phyloP scores from a whole-genome alignment of 2,113 vertebrate genomes.

The Salvelinus alpinus region DNA sequence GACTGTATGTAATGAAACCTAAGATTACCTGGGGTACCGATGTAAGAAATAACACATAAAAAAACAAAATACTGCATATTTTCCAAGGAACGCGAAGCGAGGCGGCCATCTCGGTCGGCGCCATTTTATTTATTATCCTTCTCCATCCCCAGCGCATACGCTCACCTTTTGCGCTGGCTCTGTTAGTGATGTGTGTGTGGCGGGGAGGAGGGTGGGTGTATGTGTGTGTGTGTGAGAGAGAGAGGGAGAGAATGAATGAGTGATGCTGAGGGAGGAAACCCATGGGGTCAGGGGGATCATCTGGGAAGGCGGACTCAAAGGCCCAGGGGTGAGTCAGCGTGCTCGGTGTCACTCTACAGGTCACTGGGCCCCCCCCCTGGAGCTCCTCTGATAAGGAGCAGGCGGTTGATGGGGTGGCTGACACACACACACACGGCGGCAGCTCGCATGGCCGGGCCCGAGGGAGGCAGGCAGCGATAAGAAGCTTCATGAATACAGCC shows the following conservation, averaged over 20 bases:
- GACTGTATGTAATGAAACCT: too few species aligned
- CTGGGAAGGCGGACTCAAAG: background rate
- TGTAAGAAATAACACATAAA: too few species aligned
- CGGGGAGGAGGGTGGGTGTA: too few species aligned
- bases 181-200: background rate
- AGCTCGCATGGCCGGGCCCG: slow-evolving; percentile 51
- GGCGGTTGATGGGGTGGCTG: background rate
- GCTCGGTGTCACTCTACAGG: slow-evolving; percentile 13
- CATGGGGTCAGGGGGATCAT: background rate
- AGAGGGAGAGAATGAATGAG: background rate
- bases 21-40: too few species aligned
- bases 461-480: slow-evolving; percentile 73
- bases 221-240: background rate
- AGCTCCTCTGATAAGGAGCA: slow-evolving; percentile 20
- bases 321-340: background rate
- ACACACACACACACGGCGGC: slow-evolving; percentile 6
- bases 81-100: too few species aligned
- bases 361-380: slow-evolving; percentile 10
- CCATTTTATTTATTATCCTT: too few species aligned
- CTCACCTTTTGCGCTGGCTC: background rate
- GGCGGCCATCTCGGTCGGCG: too few species aligned
- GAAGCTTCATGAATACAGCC: slow-evolving; percentile 76
- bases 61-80: too few species aligned
- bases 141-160: background rate
- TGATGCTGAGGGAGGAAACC: slow-evolving; percentile 1